These are phyloP conservation scores for Ectropis crepuscularia DNA, from an alignment of 2,888 invertebrate species.

Conservation along the genomic window DNA sequence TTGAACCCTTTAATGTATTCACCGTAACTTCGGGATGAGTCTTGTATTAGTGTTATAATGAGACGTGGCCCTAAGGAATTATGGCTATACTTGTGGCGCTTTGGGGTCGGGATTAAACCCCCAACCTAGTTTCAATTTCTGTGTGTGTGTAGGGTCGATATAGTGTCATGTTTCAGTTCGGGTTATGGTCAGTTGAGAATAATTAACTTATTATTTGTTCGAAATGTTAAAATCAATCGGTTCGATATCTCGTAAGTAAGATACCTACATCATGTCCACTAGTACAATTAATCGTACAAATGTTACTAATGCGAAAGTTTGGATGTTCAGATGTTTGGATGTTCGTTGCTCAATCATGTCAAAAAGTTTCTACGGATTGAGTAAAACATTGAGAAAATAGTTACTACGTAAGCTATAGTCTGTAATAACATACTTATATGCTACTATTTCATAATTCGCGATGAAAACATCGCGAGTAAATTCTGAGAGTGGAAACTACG, in stretches of 20 bases:
- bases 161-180: conserved; percentile 52
- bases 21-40: conserved; percentile 84
- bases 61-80: conserved; percentile 84
- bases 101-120: conserved; percentile 73
- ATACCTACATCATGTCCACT: too few species aligned
- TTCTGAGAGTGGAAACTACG: too few species aligned
- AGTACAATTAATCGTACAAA: too few species aligned
- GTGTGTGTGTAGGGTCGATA: conserved; percentile 66
- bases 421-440: too few species aligned
- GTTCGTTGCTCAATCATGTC: too few species aligned
- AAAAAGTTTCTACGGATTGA: too few species aligned
- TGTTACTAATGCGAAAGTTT: too few species aligned
- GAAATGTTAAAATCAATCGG: conserved; percentile 16
- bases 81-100: conserved; percentile 79
- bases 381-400: too few species aligned
- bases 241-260: not conserved
- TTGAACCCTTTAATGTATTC: conserved; percentile 85
- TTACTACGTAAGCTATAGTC: too few species aligned
- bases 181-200: conserved; percentile 42
- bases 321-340: too few species aligned
- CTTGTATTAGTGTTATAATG: conserved; percentile 85
- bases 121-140: conserved; percentile 80
- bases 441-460: too few species aligned
- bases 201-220: conserved; percentile 43
- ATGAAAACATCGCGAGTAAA: too few species aligned